These are phyloP conservation scores for Parelbella ahira DNA, from an alignment of 2,888 invertebrate species.

Conservation along the genomic window DNA sequence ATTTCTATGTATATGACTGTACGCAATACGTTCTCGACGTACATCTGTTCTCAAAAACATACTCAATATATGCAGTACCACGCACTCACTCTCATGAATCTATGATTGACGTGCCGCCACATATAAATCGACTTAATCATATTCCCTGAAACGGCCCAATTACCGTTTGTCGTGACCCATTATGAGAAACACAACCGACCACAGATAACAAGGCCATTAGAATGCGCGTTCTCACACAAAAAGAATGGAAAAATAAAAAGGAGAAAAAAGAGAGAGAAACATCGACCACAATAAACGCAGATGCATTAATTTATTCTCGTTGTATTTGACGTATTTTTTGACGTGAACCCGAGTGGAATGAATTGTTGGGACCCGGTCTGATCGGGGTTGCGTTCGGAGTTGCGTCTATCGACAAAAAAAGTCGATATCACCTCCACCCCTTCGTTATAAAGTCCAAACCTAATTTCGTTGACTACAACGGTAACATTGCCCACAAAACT, in stretches of 20 bases:
- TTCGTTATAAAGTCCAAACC: neutral
- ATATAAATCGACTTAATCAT: conserved; percentile 25
- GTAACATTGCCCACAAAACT: conserved; percentile 5
- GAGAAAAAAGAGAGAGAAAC: conserved; percentile 5
- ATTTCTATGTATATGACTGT: too few relatives aligned
- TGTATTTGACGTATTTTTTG: conserved; percentile 20
- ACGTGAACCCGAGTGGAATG: conserved; percentile 20
- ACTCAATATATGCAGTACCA: conserved; percentile 18
- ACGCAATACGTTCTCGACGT: too few relatives aligned
- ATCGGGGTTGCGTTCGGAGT: conserved; percentile 5
- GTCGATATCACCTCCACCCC: neutral
- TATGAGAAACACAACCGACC: conserved; percentile 12
- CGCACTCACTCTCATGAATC: conserved; percentile 13
- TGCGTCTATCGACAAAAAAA: too few relatives aligned
- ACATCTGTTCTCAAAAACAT: conserved; percentile 7
- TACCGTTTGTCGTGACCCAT: conserved; percentile 20
- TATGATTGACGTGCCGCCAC: conserved; percentile 22
- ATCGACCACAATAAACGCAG: conserved; percentile 21
- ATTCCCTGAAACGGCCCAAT: conserved; percentile 22
- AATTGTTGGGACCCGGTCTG: conserved; percentile 19
- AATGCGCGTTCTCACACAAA: conserved; percentile 20
- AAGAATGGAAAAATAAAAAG: conserved; percentile 4
- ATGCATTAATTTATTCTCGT: conserved; percentile 22
- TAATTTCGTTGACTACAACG: conserved; percentile 1
- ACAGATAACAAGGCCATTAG: conserved; percentile 23